A percentile compares a stretch with the other conserved stretches of the same genome.
Evolutionary conservation across 2,113 vertebrate genomes (phyloP).

Genomic region (Hemichromis elongatus): DNA sequence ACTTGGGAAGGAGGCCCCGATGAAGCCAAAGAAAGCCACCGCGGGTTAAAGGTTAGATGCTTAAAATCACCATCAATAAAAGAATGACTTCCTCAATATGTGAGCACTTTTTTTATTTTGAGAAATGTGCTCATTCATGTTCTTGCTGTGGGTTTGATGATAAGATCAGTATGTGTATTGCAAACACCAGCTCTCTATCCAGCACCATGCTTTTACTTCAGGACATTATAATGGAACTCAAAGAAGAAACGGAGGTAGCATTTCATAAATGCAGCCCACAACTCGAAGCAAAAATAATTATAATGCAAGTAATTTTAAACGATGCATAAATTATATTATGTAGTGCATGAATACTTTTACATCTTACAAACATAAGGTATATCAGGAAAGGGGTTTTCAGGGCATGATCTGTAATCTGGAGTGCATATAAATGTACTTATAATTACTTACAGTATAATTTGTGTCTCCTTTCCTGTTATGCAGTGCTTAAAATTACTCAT

Average conservation of each 20-base stretch:
- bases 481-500: too few relatives aligned
- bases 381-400: neutral
- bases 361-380: neutral
- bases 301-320: neutral
- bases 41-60: neutral
- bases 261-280: neutral
- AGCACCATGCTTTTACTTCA: neutral
- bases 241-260: neutral
- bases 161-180: neutral
- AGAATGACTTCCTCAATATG: neutral
- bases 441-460: neutral
- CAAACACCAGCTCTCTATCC: neutral
- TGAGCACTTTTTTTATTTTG: neutral
- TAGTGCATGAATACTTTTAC: neutral
- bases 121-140: neutral
- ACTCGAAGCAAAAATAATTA: neutral
- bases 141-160: neutral
- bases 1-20: neutral
- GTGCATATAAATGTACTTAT: neutral
- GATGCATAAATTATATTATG: fast-evolving
- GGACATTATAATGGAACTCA: neutral
- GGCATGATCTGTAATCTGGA: neutral
- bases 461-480: neutral
- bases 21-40: neutral
- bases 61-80: neutral